Evolutionary conservation across 64 coral and sea anemone species (phyloP).

Genomic region (Hydrozoanthus tunicans): DNA sequence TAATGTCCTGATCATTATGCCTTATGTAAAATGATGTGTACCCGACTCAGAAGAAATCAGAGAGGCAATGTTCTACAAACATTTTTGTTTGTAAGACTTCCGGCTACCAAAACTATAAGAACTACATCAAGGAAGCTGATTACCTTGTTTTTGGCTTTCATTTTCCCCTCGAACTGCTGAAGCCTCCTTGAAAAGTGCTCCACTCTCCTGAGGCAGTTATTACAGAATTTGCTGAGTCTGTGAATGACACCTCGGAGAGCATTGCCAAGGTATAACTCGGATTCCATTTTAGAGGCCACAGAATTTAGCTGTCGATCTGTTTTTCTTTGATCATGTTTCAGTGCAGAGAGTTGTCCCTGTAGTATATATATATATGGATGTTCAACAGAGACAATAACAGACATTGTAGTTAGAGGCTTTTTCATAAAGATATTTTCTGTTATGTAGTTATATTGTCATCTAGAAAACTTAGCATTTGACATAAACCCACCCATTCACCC

Average conservation of each 20-base stretch:
- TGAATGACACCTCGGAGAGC: constrained; percentile 37
- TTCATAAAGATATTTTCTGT: no score
- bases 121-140: background rate
- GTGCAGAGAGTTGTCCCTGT: background rate
- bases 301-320: background rate
- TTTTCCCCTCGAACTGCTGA: constrained; percentile 29
- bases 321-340: background rate
- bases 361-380: background rate
- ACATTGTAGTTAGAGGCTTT: no score
- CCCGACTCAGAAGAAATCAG: background rate
- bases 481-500: no score
- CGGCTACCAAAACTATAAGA: background rate
- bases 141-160: constrained; percentile 20
- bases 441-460: no score
- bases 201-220: constrained; percentile 30
- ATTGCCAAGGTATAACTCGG: constrained; percentile 43
- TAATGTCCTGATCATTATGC: no score
- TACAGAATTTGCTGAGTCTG: constrained; percentile 46
- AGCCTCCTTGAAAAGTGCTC: constrained; percentile 26
- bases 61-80: background rate
- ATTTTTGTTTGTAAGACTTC: no score
- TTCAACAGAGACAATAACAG: no score
- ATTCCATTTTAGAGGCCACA: constrained; percentile 16
- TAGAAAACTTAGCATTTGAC: no score
- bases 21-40: no score